These are phyloP conservation scores for Cacoxenus indagator DNA, from an alignment of 2,888 invertebrate genomes.

Conservation along the genomic window DNA sequence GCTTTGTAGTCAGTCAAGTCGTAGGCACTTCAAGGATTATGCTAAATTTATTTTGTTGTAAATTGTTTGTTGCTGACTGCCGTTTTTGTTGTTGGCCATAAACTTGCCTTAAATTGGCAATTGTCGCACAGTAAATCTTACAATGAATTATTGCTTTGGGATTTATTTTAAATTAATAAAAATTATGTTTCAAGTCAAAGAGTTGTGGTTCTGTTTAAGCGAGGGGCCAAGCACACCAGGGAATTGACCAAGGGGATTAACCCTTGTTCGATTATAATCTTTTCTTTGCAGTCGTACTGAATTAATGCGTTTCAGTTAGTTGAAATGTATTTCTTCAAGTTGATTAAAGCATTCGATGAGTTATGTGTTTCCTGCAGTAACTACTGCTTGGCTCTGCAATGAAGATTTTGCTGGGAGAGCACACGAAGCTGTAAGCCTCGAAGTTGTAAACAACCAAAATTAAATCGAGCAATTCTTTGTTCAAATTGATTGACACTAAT, in stretches of 20 bases:
- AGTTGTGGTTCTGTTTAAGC: not conserved
- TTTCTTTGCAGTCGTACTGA: not conserved
- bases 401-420: too few relatives aligned
- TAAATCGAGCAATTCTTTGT: too few relatives aligned
- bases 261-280: not conserved
- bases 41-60: slow-evolving; percentile 41
- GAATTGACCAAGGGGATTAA: not conserved
- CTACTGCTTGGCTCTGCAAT: not conserved
- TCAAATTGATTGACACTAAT: too few relatives aligned
- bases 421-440: too few relatives aligned
- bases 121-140: slow-evolving; percentile 62
- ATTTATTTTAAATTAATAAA: slow-evolving; percentile 46
- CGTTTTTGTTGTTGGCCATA: slow-evolving; percentile 44
- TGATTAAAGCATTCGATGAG: not conserved
- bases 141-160: slow-evolving; percentile 54
- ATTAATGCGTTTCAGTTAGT: not conserved
- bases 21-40: slow-evolving; percentile 29
- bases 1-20: not conserved
- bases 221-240: not conserved
- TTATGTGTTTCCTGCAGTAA: not conserved
- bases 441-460: too few relatives aligned
- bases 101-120: slow-evolving; percentile 65
- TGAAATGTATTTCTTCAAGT: not conserved
- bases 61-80: slow-evolving; percentile 33
- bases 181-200: slow-evolving; percentile 8